Percentiles rank a stretch among this genome's conserved stretches.
Conservation (phyloP, 1,140 invertebrate species). For the Wiebesia pumilae region DNA sequence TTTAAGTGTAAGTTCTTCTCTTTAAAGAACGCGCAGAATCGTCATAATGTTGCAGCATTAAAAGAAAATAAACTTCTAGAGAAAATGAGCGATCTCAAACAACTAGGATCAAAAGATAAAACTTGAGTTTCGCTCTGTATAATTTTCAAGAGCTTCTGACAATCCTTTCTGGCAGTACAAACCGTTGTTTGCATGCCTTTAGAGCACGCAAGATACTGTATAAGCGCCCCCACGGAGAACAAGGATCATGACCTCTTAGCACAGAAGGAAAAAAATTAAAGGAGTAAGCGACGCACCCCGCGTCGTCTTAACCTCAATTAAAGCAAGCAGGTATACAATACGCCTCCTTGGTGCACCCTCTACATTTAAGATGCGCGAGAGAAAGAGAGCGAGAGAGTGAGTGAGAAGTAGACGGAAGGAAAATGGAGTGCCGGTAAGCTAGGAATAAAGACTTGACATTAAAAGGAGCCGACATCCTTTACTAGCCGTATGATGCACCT, state of each 20-base stretch:
- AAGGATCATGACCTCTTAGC: slow-evolving; percentile 21
- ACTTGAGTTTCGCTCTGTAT: neutral
- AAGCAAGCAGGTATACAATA: slow-evolving; percentile 62
- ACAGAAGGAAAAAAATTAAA: slow-evolving; percentile 44
- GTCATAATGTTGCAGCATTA: neutral
- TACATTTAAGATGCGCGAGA: neutral
- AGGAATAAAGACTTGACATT: slow-evolving; percentile 59
- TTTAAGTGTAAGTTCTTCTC: too few species aligned
- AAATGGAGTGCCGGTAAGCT: slow-evolving; percentile 45
- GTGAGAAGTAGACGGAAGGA: neutral
- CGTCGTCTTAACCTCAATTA: slow-evolving; percentile 65
- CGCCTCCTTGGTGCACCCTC: neutral
- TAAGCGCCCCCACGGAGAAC: neutral
- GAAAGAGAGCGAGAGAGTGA: neutral
- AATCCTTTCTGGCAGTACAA: neutral
- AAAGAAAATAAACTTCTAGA: neutral
- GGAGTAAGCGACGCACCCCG: slow-evolving; percentile 47
- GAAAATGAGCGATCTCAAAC: neutral
- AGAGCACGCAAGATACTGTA: neutral
- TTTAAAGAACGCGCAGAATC: too few species aligned
- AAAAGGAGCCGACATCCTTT: slow-evolving; percentile 64
- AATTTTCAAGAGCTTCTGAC: neutral
- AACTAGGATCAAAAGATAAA: slow-evolving; percentile 1
- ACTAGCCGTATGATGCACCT: slow-evolving; percentile 12
- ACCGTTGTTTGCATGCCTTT: neutral